These are phyloP conservation scores for Mesocricetus auratus DNA, from an alignment of 2,113 vertebrate genomes.

Conservation along the genomic window DNA sequence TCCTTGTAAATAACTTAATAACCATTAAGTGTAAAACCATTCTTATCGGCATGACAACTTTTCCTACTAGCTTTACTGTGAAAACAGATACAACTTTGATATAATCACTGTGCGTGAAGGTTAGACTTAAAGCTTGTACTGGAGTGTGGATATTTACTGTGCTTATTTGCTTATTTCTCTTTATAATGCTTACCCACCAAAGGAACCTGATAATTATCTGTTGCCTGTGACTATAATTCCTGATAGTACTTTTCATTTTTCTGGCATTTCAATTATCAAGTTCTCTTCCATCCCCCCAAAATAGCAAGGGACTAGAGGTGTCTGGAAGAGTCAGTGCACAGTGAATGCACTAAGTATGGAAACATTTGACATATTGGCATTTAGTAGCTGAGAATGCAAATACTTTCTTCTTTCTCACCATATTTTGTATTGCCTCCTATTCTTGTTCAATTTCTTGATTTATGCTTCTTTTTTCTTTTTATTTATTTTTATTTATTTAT, in stretches of 20 bases:
- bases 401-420: slow-evolving; percentile 29
- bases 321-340: neutral
- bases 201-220: slow-evolving; percentile 28
- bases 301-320: neutral
- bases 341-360: neutral
- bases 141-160: slow-evolving; percentile 17
- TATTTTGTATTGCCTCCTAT: neutral
- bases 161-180: neutral
- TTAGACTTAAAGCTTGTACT: slow-evolving; percentile 48
- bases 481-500: too few relatives aligned
- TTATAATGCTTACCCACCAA: slow-evolving; percentile 44
- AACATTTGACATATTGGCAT: neutral
- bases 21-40: slow-evolving; percentile 36
- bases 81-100: slow-evolving; percentile 46
- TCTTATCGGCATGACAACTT: neutral
- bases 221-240: slow-evolving; percentile 42
- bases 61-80: slow-evolving; percentile 31
- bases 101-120: neutral
- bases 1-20: slow-evolving; percentile 60
- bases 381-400: slow-evolving; percentile 2
- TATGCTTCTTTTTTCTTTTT: too few relatives aligned
- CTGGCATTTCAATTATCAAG: slow-evolving; percentile 42
- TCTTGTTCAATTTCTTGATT: slow-evolving; percentile 42
- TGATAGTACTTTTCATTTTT: slow-evolving; percentile 39
- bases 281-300: slow-evolving; percentile 16